Evolutionary conservation across 2,113 vertebrate species (phyloP), one percentile per base, ranked within the genome.

Genomic region (Pandion haliaetus): DNA sequence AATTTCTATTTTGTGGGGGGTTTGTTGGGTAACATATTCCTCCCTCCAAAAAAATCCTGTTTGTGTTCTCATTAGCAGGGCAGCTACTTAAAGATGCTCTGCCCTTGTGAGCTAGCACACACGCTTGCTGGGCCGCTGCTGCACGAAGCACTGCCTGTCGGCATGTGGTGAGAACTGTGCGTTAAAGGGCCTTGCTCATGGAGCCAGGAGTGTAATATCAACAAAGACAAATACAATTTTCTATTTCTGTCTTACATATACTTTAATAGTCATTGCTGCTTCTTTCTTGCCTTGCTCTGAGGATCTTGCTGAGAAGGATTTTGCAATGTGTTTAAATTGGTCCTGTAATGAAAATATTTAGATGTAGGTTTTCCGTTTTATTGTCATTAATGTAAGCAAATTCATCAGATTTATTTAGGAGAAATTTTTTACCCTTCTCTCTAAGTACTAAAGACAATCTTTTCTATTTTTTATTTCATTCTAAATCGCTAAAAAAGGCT

Each of bases 321-420:
- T 90, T 92, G 63, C 69, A 45, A 38, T 50, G 49, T 70, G 36
- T 81, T 94, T 85, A 55, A 78, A 63, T 21, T 50, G 38, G 44
- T 84, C 25, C 63, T 90, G 32, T 84, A 90, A 81, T 40, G 32
- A 89, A 92, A 95, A 94, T 67, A 72, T 66, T 93, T 95, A 62
- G 21, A 71, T 38, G 65, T 47, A 74, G 29, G 36, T 81, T 94
- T 86, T 92, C 63, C 29, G 55, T 55, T 92, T 76, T 89, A 54
- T 69, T 90, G 67, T 71, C 54, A 72, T 59, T 77, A 69, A 84
- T 40, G 40, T 81, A 87, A 94, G 67, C 58, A 90, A 73, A 81
- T 87, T 62, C 3, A 59, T 67, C 54, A 47, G 38, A 81, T 81
- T 49, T 82, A 45, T 87, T 89, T 82, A 63, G 57, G 44, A 84